Conservation (phyloP, 2,888 invertebrate species). For the Arrhopalites spinosus region DNA sequence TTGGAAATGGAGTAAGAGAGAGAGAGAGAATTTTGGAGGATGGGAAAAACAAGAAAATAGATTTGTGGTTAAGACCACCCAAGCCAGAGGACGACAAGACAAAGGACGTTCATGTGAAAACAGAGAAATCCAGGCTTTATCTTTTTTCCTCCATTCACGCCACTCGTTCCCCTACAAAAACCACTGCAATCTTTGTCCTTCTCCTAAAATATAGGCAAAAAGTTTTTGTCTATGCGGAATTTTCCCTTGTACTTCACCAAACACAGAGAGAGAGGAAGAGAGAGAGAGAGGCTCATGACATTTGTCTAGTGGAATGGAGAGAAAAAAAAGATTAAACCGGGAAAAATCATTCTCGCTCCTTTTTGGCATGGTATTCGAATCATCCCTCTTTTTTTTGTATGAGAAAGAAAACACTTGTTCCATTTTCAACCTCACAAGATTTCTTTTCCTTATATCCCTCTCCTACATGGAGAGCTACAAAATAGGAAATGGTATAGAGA, state of each 20-base stretch:
- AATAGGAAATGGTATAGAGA: no score
- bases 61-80: constrained; percentile 37
- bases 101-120: neutral
- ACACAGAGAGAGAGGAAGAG: no score
- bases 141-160: no score
- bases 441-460: constrained; percentile 33
- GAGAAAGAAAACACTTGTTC: constrained; percentile 46
- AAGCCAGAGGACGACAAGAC: constrained; percentile 13
- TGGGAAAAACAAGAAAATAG: constrained; percentile 38
- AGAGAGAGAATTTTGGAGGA: neutral
- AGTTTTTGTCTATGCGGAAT: neutral
- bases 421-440: constrained; percentile 36
- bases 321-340: constrained; percentile 32
- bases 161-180: neutral
- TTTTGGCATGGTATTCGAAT: constrained; percentile 29
- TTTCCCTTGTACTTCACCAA: neutral
- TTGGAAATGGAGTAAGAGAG: constrained; percentile 8
- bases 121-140: neutral
- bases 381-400: constrained; percentile 43
- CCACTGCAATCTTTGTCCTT: neutral
- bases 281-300: neutral
- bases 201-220: neutral
- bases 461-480: constrained; percentile 11
- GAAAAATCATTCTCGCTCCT: constrained; percentile 35
- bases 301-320: neutral